phyloP scores from a whole-genome alignment of 2,113 vertebrate genomes.

The Carettochelys insculpta region DNA sequence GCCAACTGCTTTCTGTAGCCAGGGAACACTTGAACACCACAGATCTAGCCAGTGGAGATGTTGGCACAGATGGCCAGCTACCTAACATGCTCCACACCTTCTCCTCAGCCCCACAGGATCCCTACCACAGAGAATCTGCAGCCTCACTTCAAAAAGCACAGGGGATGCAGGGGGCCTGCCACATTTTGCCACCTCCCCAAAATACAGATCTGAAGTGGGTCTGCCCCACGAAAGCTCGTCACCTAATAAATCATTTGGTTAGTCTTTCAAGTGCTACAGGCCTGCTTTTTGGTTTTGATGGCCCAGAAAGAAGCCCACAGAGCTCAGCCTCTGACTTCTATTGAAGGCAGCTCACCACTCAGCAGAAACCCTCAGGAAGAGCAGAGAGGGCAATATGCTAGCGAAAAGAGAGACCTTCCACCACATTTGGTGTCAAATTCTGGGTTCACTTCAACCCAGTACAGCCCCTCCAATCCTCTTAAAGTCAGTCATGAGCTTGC shows the following conservation, averaged over 20 bases:
- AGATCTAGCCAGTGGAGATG: not conserved
- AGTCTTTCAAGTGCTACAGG: no score
- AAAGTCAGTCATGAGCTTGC: not conserved
- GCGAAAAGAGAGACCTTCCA: slow-evolving; percentile 53
- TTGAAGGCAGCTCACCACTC: slow-evolving; percentile 53
- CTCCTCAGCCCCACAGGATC: not conserved
- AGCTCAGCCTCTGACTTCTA: slow-evolving; percentile 29
- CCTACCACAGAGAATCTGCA: not conserved
- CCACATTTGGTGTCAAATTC: slow-evolving; percentile 10
- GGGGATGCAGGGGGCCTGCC: not conserved
- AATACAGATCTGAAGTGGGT: no score
- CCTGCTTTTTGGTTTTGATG: no score
- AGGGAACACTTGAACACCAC: not conserved
- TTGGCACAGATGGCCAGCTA: not conserved
- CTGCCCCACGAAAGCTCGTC: no score
- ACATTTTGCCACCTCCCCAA: not conserved
- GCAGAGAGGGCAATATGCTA: slow-evolving; percentile 15
- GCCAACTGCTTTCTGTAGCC: not conserved
- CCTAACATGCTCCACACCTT: not conserved
- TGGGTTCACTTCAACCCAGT: slow-evolving; percentile 34
- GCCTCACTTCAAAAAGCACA: no score
- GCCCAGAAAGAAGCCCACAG: slow-evolving; percentile 43
- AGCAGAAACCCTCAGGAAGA: slow-evolving; percentile 41
- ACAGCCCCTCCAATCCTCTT: not conserved
- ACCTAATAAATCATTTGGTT: no score